Evolutionary conservation across 2,797 vertebrate species (phyloP), one percentile per base, ranked within the genome.

Genomic region (Crocidura indochinensis): DNA sequence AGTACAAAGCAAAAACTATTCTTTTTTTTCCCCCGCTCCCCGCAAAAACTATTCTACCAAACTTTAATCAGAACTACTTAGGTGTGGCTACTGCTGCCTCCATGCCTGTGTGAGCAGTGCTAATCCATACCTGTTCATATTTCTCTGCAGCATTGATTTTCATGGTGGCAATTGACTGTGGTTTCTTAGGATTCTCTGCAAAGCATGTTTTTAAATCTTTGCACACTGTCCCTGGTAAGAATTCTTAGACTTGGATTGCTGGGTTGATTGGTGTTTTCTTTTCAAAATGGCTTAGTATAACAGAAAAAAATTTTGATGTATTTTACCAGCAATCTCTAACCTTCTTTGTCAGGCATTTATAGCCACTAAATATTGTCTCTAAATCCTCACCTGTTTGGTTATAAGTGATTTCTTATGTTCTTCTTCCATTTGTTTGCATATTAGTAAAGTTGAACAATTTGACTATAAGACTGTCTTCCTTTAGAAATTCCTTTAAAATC

Each of bases 341-440:
- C 5, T 20, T 10, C 31, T 74, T 90, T 71, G 38, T 60, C 14
- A 19, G 27, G 26, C 8, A 0, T 24, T 90, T 62, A 22, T 47
- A 69, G 74, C 24, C 47, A 56, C 9, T 82, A 44, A 49, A 11
- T 69, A 19, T 60, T 47, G 46, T 86, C 20, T 89, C 67, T 51
- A 9, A 69, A 91, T 49, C 79, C 1, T 10, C 20, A 49, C 56
- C 90, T 2, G 2, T 20, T 72, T 69, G 60, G 24, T 84, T 62
- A 85, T 71, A 93, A 95, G 53, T 91, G 31, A 53, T 88, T 62
- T 80, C 19, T 83, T 51, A 24, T 27, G n/a, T 8, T 73, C 27
- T 73, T 79, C 51, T 88, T 26, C 60, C 76, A 56, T 86, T 94
- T 87, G 62, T 67, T 65, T 90, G 72, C 68, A 9, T 81, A 75